phyloP scores from a whole-genome alignment of 2,113 vertebrate species.

The Bostrychus sinensis region DNA sequence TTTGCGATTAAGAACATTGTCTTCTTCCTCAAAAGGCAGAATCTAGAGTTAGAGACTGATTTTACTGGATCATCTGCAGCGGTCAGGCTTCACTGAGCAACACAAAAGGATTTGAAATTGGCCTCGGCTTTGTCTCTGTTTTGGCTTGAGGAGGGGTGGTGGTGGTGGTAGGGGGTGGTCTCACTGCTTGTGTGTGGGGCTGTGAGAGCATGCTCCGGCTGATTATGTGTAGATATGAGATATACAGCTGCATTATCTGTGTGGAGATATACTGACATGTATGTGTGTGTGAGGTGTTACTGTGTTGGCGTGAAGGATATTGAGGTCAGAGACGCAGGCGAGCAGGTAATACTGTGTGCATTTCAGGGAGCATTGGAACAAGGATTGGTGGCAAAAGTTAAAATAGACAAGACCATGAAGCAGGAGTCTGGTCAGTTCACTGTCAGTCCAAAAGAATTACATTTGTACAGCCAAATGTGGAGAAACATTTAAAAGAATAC shows the following conservation, averaged over 20 bases:
- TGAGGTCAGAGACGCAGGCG: slow-evolving; percentile 31
- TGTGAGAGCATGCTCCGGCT: slow-evolving; percentile 23
- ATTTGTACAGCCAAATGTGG: not conserved
- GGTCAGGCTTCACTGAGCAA: slow-evolving; percentile 29
- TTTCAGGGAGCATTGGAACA: slow-evolving; percentile 7
- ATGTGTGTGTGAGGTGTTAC: slow-evolving; percentile 7
- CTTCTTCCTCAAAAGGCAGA: slow-evolving; percentile 25
- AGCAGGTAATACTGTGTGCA: slow-evolving; percentile 19
- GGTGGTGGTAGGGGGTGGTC: not conserved
- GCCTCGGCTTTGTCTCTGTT: slow-evolving; percentile 20
- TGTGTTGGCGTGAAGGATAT: slow-evolving; percentile 12
- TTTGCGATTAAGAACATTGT: no score
- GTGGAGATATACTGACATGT: not conserved
- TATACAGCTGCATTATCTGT: not conserved
- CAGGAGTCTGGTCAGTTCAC: slow-evolving; percentile 48
- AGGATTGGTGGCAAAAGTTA: slow-evolving; percentile 4
- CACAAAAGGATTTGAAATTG: slow-evolving; percentile 34
- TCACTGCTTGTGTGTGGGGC: slow-evolving; percentile 9
- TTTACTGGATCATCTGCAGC: slow-evolving; percentile 35
- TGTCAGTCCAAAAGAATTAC: slow-evolving; percentile 24
- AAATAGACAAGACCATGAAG: slow-evolving; percentile 15
- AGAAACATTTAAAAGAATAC: not conserved
- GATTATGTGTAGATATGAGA: slow-evolving; percentile 11
- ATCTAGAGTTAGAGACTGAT: slow-evolving; percentile 30
- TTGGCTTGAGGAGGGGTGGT: slow-evolving; percentile 4